phyloP scores from a whole-genome alignment of 2,797 vertebrate species.

The Dermochelys coriacea region DNA sequence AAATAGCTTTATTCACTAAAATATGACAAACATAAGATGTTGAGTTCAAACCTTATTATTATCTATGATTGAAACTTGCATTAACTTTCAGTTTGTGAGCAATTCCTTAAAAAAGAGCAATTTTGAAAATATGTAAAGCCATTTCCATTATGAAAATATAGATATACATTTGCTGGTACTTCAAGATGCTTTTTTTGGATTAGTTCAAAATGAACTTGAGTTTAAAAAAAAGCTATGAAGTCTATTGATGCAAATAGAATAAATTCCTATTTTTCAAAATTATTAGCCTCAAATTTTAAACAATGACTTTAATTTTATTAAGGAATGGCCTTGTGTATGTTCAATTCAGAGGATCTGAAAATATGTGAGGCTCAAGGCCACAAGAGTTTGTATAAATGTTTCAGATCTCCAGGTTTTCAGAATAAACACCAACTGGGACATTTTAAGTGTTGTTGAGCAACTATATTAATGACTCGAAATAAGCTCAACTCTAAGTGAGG shows the following conservation, averaged over 20 bases:
- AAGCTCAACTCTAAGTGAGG: slow-evolving; percentile 67
- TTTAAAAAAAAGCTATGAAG: neutral
- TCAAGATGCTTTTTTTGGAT: neutral
- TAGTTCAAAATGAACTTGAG: neutral
- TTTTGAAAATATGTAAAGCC: neutral
- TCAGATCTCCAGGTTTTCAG: slow-evolving; percentile 60
- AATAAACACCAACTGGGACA: slow-evolving; percentile 49
- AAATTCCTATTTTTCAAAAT: slow-evolving; percentile 52
- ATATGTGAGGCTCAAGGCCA: slow-evolving; percentile 34
- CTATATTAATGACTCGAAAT: slow-evolving; percentile 71
- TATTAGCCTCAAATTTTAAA: slow-evolving; percentile 37
- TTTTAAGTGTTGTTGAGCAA: slow-evolving; percentile 70
- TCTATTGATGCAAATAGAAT: slow-evolving; percentile 6
- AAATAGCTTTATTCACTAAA: neutral
- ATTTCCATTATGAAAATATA: slow-evolving; percentile 3
- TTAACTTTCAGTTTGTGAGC: neutral
- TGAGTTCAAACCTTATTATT: neutral
- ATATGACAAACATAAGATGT: neutral
- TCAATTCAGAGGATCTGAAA: slow-evolving; percentile 51
- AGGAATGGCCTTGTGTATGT: slow-evolving; percentile 34
- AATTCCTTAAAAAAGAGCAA: slow-evolving; percentile 20
- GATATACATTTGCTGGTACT: accelerated
- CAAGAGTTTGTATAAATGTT: slow-evolving; percentile 48
- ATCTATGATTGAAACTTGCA: neutral
- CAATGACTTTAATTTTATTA: slow-evolving; percentile 55